Evolutionary conservation across 1,140 invertebrate species (phyloP).

Genomic region (Temnothorax longispinosus): DNA sequence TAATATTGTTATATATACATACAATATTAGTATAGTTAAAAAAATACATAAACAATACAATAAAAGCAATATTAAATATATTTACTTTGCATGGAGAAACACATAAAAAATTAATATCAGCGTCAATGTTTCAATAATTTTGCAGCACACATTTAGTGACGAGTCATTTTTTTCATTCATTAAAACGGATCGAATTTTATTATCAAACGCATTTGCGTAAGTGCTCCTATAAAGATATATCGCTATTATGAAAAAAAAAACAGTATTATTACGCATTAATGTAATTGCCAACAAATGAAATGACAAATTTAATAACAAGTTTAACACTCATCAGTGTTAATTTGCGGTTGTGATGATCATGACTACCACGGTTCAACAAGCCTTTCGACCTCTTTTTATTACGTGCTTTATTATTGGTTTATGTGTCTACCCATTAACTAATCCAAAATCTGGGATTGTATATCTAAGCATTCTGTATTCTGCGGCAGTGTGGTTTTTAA

Average conservation of each 20-base stretch:
- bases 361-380: not conserved
- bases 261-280: not conserved
- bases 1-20: not conserved
- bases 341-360: not conserved
- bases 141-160: not conserved
- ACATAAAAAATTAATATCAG: not conserved
- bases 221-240: no score
- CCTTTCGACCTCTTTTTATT: not conserved
- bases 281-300: not conserved
- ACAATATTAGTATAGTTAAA: not conserved
- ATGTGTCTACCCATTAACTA: not conserved
- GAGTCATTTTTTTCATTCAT: not conserved
- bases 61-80: not conserved
- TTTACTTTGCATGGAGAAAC: not conserved
- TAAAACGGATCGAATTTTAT: no score
- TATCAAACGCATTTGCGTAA: no score
- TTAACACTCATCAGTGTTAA: not conserved
- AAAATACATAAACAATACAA: not conserved
- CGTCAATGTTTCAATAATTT: not conserved
- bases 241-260: no score
- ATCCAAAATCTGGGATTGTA: not conserved
- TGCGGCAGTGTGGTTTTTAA: not conserved
- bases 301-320: not conserved
- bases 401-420: not conserved
- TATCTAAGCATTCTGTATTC: conserved; percentile 28